These are phyloP conservation scores for Ormyrus nitidulus DNA, from an alignment of 2,888 invertebrate genomes.

Conservation along the genomic window DNA sequence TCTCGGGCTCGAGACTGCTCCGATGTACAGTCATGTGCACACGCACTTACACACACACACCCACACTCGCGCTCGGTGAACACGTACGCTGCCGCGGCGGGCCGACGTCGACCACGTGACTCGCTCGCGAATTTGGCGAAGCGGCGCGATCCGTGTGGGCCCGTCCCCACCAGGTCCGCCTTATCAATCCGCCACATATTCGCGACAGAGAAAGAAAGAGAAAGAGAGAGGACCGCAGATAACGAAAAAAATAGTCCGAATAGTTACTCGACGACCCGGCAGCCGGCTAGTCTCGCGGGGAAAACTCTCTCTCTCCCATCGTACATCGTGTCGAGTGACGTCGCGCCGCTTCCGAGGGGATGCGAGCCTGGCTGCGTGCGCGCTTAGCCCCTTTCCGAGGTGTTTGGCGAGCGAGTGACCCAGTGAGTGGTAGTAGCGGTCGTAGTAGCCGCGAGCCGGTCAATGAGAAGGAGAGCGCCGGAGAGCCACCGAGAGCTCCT, in stretches of 20 bases:
- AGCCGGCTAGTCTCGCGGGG: no score
- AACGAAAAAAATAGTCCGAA: no score
- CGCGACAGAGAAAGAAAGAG: slow-evolving; percentile 17
- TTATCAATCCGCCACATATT: not conserved
- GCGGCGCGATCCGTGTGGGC: no score
- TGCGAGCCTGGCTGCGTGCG: no score
- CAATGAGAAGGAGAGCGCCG: slow-evolving; percentile 43
- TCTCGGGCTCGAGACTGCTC: no score
- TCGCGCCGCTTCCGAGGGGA: not conserved
- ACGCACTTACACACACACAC: not conserved
- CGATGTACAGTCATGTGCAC: not conserved
- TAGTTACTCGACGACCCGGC: no score
- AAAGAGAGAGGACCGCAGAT: not conserved
- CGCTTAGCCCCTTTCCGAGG: not conserved
- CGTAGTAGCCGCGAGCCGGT: slow-evolving; percentile 21
- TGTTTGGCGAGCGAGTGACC: slow-evolving; percentile 41
- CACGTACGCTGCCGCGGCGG: slow-evolving; percentile 7
- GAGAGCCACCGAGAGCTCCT: slow-evolving; percentile 7
- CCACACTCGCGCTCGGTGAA: not conserved
- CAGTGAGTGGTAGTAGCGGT: slow-evolving; percentile 37
- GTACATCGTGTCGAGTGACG: not conserved
- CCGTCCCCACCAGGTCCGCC: not conserved
- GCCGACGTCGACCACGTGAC: slow-evolving; percentile 6
- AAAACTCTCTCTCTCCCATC: not conserved
- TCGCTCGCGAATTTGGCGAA: not conserved